Base-by-base conservation (phyloP, 2,113 vertebrate species). In the Oreochromis tanganicae region DNA sequence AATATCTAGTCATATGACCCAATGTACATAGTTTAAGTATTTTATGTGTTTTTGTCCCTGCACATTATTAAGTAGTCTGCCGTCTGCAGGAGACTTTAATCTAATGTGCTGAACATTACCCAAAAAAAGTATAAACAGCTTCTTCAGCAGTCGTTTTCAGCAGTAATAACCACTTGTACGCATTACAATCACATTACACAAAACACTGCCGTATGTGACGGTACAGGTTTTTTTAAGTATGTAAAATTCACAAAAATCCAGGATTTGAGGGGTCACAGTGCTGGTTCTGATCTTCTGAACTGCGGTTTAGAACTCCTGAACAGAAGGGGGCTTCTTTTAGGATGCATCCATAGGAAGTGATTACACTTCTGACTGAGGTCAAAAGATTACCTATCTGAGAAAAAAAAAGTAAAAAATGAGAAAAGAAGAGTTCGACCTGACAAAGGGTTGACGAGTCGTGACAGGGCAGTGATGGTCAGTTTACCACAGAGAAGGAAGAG, bases 401-500 rank as follows among this genome's bases (percentile, higher is more conserved):
- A 50, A 11, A n/a, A 61, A 32, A 66, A 38, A 21, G 10, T n/a
- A 32, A 75, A 50, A 50, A 32, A 29, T 29, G 41, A 75, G 14
- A 48, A 29, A 50, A 46, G 59, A 73, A n/a, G 34, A 57, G 46
- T 82, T 54, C 43, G 63, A 38, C 50, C 50, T 1, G 63, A 87
- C 59, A 41, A 32, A 36, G 43, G 59, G 89, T 52, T 66, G 34
- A 88, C 9, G n/a, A 84, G 87, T 88, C 75, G 13, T 84, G 46
- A 56, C 36, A 16, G 52, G 66, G 43, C n/a, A 81, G 54, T 3
- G 38, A 63, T 32, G 90, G 21, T 41, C 83, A 84, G 54, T 71
- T 89, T 24, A 75, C 87, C 88, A 80, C 86, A 91, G 89, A 91
- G 87, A 86, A 36, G 52, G 52, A 80, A 54, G 19, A 56, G 29